Evolutionary conservation across 2,797 vertebrate genomes (phyloP).

Genomic region (Parambassis ranga): DNA sequence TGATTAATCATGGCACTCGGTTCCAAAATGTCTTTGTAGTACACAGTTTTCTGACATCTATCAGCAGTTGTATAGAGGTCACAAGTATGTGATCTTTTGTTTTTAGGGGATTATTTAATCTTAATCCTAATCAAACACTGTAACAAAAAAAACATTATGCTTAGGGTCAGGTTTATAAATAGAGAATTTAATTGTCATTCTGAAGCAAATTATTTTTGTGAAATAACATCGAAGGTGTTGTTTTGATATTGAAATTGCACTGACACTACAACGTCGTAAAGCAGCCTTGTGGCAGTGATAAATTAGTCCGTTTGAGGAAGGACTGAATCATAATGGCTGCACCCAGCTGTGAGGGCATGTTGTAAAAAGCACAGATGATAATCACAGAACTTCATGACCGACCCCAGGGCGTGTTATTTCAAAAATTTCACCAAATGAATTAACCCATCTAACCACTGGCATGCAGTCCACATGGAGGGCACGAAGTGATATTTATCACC

Average conservation of each 20-base stretch:
- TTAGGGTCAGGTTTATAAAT: conserved; percentile 1
- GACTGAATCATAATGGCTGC: conserved; percentile 22
- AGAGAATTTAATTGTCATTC: conserved; percentile 25
- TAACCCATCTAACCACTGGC: conserved; percentile 14
- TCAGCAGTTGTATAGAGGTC: not conserved
- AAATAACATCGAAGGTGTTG: conserved; percentile 30
- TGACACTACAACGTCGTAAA: conserved; percentile 15
- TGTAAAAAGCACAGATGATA: conserved; percentile 41
- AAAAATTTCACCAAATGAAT: conserved; percentile 25
- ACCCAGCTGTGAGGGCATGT: conserved; percentile 19
- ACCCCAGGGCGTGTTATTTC: conserved; percentile 31
- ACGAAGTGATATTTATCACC: conserved; percentile 10
- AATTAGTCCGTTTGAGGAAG: conserved; percentile 49
- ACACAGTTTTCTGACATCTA: not conserved
- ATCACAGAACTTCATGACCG: conserved; percentile 27
- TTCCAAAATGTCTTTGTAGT: not conserved
- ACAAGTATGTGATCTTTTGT: not conserved
- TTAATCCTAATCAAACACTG: conserved; percentile 4
- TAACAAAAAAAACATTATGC: conserved; percentile 11
- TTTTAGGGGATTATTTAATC: conserved; percentile 1
- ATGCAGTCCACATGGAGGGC: not conserved
- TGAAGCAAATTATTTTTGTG: conserved; percentile 31
- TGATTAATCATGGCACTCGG: not conserved
- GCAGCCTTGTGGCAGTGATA: conserved; percentile 31
- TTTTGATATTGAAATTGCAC: conserved; percentile 52